A percentile compares a stretch with the other conserved stretches of the same genome.
phyloP scores from a whole-genome alignment of 2,113 vertebrate genomes.

The Perognathus longimembris region DNA sequence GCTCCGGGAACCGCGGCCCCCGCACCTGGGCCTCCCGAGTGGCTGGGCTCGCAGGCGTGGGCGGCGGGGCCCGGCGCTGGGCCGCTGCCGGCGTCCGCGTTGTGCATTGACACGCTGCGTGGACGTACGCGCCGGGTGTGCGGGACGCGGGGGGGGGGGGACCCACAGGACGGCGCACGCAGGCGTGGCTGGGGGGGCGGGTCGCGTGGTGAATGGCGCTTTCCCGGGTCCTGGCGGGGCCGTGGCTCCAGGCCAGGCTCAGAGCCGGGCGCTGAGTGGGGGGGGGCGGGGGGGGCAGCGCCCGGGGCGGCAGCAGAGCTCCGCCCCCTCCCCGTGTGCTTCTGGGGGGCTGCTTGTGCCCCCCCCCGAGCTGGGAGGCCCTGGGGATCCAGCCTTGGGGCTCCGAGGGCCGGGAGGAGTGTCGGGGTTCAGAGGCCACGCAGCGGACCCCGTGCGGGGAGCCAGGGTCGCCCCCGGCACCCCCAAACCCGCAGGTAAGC shows the following conservation, averaged over 20 bases:
- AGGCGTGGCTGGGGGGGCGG: too few relatives aligned
- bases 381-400: conserved; percentile 4
- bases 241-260: not conserved
- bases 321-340: conserved; percentile 11
- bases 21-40: too few relatives aligned
- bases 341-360: conserved; percentile 46
- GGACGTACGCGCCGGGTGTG: too few relatives aligned
- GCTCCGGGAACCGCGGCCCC: too few relatives aligned
- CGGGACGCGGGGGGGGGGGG: too few relatives aligned
- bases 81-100: too few relatives aligned
- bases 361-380: conserved; percentile 39
- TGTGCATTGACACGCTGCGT: too few relatives aligned
- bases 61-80: too few relatives aligned
- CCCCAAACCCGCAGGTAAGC: not conserved
- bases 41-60: too few relatives aligned
- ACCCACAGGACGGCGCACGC: too few relatives aligned
- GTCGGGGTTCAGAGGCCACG: not conserved
- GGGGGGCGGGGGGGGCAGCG: too few relatives aligned
- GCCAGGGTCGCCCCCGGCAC: not conserved
- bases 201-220: not conserved
- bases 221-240: not conserved
- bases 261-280: too few relatives aligned
- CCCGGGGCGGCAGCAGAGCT: conserved; percentile 7
- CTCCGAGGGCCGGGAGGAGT: not conserved
- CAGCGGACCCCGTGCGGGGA: not conserved